phyloP scores from a whole-genome alignment of 2,113 vertebrate species.

The Malurus elegans region DNA sequence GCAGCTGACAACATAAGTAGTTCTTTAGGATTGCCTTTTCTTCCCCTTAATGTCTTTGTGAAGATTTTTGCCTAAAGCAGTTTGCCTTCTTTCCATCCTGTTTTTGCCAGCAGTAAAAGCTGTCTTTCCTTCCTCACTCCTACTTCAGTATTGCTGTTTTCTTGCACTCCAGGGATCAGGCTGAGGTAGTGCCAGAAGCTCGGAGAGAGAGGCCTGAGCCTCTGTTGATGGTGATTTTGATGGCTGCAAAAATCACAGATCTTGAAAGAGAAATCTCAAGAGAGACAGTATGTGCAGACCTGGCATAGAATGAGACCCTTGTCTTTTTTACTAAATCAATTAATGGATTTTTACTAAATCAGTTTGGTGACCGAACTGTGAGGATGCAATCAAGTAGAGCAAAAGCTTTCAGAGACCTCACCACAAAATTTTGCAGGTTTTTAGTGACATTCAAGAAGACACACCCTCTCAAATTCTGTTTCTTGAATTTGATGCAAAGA shows the following conservation, averaged over 20 bases:
- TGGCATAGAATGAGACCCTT: not conserved
- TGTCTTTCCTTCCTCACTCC: not conserved
- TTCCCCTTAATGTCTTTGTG: not conserved
- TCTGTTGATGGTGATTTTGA: not conserved
- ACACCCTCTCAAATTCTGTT: not conserved
- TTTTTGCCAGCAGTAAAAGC: not conserved
- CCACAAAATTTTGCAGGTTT: not conserved
- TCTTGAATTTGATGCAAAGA: not conserved
- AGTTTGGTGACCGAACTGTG: not conserved
- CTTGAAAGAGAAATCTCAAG: not conserved
- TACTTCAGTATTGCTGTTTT: not conserved
- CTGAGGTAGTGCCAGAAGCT: not conserved
- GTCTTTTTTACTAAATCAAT: not conserved
- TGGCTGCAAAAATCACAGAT: not conserved
- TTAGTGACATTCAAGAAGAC: not conserved
- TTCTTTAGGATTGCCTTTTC: not conserved
- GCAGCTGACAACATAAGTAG: not conserved
- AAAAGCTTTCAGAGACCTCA: not conserved
- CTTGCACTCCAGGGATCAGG: not conserved
- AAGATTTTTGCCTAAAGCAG: not conserved
- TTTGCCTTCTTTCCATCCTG: not conserved
- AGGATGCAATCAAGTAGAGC: not conserved
- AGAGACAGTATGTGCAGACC: not conserved
- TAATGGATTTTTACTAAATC: not conserved
- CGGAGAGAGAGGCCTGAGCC: not conserved